These are phyloP conservation scores for Knipowitschia caucasica DNA, from an alignment of 2,797 vertebrate species.

Conservation along the genomic window DNA sequence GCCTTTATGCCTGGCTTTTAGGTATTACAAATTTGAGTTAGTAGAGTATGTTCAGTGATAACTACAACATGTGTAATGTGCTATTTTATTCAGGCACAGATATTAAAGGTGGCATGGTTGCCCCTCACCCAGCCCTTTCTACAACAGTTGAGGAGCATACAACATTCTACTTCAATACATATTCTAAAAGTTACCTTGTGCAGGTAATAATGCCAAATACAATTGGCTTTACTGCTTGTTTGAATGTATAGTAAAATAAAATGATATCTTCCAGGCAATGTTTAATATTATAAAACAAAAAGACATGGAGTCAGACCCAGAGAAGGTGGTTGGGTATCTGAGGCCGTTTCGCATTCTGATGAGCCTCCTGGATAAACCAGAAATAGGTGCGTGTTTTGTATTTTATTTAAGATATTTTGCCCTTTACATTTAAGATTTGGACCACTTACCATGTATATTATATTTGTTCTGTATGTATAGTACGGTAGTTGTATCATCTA, in stretches of 20 bases:
- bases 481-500: too few species aligned
- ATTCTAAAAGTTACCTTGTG: slow-evolving; percentile 87
- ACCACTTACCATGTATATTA: too few species aligned
- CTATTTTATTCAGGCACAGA: slow-evolving; percentile 78
- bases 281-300: slow-evolving; percentile 87
- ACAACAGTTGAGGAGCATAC: slow-evolving; percentile 81
- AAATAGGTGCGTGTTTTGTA: slow-evolving; percentile 80
- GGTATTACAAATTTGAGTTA: slow-evolving; percentile 67
- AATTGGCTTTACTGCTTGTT: background rate
- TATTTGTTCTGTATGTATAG: background rate
- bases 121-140: slow-evolving; percentile 74
- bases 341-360: slow-evolving; percentile 93
- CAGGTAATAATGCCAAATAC: slow-evolving; percentile 70
- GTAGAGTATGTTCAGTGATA: background rate
- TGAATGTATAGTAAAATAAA: background rate
- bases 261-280: slow-evolving; percentile 74
- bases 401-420: background rate
- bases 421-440: background rate
- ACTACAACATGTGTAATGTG: background rate
- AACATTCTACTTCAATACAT: slow-evolving; percentile 86
- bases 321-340: slow-evolving; percentile 82
- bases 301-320: slow-evolving; percentile 69
- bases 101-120: slow-evolving; percentile 86
- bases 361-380: slow-evolving; percentile 93
- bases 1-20: slow-evolving; percentile 93